Base-by-base conservation (phyloP, 2,113 vertebrate genomes). In the Perognathus longimembris region DNA sequence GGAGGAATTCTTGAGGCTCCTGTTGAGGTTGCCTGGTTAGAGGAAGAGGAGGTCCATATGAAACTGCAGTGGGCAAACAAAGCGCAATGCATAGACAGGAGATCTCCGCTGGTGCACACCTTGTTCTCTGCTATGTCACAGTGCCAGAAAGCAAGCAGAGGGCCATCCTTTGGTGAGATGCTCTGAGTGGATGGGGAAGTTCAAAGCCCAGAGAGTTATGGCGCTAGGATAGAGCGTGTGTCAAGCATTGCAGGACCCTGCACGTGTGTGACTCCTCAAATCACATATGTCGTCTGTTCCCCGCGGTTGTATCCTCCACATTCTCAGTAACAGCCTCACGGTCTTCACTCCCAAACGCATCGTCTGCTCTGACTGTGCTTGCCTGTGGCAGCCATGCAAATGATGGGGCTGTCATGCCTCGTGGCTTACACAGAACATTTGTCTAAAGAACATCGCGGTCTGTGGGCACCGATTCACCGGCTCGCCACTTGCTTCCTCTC, bases 361-460 rank as follows among this genome's bases (percentile, higher is more conserved):
- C 40, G 34, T 86, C 79, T 50, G 61, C 36, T 90, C 38, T 90
- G 36, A 63, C 64, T 81, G 57, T 34, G 32, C 74, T 84, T 87
- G 78, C 50, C 28, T 73, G 1, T 59, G 57, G 54, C 61, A 67
- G 74, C 50, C 66, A 77, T 85, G 85, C 89, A 84, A 79, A 74
- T 88, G 8, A 75, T 69, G 30, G 7, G 24, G 77, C 70, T 81
- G 59, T 85, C 88, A 7, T 42, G 28, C 70, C 88, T 61, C 54
- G n/a, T 9, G 18, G 40, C 26, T 90, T 28, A 36, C 1, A 30
- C 2, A 81, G 79, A 83, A 63, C 66, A 40, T 90, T 83, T 93
- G 78, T 95, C 86, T 92, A 71, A 74, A 61, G 64, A 93, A 79
- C 75, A 77, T 81, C 50, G 61, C 36, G 26, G 5, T 28, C 88